A percentile compares a stretch with the other conserved stretches of the same genome.
These are phyloP conservation scores for Trichopria drosophilae DNA, from an alignment of 2,888 invertebrate species.

Conservation along the genomic window DNA sequence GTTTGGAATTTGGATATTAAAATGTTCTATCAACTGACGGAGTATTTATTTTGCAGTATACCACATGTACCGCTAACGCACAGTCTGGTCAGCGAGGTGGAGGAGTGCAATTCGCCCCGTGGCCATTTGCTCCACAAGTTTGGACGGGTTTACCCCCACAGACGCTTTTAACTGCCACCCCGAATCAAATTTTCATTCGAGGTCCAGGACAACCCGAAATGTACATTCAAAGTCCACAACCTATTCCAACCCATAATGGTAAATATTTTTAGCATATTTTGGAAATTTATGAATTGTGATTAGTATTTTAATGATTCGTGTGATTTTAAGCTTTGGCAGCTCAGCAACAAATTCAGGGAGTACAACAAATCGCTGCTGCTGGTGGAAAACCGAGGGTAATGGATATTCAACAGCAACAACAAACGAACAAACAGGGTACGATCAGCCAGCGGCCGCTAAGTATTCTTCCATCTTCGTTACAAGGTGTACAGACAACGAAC, in stretches of 20 bases:
- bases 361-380: constrained; percentile 56
- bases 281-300: too few species aligned
- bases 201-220: constrained; percentile 78
- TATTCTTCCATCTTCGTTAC: constrained; percentile 65
- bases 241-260: constrained; percentile 72
- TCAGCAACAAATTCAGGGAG: constrained; percentile 57
- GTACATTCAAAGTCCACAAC: constrained; percentile 80
- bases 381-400: constrained; percentile 53
- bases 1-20: background rate
- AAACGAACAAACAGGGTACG: constrained; percentile 47
- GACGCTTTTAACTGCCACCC: constrained; percentile 66
- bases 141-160: constrained; percentile 77
- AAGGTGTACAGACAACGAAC: constrained; percentile 61
- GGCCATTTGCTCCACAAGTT: constrained; percentile 77
- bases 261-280: constrained; percentile 48
- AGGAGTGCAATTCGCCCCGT: constrained; percentile 76
- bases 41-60: constrained; percentile 48
- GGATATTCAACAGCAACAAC: constrained; percentile 58
- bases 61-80: constrained; percentile 54
- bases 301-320: too few species aligned
- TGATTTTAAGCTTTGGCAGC: constrained; percentile 52
- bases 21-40: background rate
- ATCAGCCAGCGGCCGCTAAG: constrained; percentile 56
- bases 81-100: constrained; percentile 50
- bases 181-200: constrained; percentile 81